Base-by-base conservation (phyloP, 2,888 invertebrate genomes). In the Sesia bembeciformis region DNA sequence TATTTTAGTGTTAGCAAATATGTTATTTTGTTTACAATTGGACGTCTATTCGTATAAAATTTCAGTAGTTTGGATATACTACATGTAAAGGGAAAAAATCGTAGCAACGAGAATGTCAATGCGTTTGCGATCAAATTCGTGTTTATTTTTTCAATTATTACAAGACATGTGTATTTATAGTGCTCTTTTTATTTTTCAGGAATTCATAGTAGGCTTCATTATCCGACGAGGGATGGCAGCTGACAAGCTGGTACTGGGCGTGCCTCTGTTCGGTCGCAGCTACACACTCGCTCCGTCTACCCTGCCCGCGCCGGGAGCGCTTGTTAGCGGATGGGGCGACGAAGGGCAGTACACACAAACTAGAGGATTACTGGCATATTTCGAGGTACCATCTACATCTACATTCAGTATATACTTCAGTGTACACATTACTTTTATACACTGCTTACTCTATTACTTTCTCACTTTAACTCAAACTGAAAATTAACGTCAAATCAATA, bases 231-330 rank as follows among this genome's bases (percentile, higher is more conserved):
- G 94, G 0, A 90, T 93, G 61, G 91, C 93, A 3, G 83, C 91
- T 0, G 90, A 91, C 3, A 95, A 95, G 74, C 75, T 95, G 3
- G 90, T 95, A 3, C 76, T 95, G 2, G 95, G 94, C 0, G 82
- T 95, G 50, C 94, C 95, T 0, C 86, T 94, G 49, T 95, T 93
- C 66, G 95, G 94, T 0, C 90, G 93, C 56, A 92, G 93, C 6
- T 95, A 94, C 68, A 93, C 92, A 0, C 77, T 96, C 39, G 90
- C 91, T 49, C 80, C 91, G 7, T 73, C 84, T 0, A 90, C 92
- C 5, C 67, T 78, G 38, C 91, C 91, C 0, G 67, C 81, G 0
- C 90, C 91, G 0, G 93, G 93, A 0, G 91, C 94, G 0, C 78
- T 89, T 0, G 85, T 93, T 52, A 78, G 73, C 52, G 93, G 93